Evolutionary conservation across 1,140 invertebrate species (phyloP), one percentile per base, ranked within the genome.

Genomic region (Maniola jurtina): DNA sequence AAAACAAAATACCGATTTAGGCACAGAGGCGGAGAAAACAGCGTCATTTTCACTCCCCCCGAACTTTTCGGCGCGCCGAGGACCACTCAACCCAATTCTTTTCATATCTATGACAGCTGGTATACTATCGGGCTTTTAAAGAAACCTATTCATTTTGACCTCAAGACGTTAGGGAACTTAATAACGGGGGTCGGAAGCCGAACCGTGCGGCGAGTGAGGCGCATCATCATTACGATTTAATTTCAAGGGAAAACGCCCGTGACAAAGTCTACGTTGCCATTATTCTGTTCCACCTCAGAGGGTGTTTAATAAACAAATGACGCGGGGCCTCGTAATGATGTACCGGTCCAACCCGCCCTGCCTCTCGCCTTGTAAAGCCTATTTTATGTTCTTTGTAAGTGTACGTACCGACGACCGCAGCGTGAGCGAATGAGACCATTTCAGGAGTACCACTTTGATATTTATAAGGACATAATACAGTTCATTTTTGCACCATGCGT

Each of bases 251-350:
- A 86, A 83, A 80, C 80, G 81, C 71, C 84, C 83, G 75, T 85
- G 84, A 86, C 86, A 88, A 87, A 84, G 83, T 85, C 84, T 85
- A 77, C 77, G 68, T 71, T 72, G 75, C 81, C 83, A 90, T 90
- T 90, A 90, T 88, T 83, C 77, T 76, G 77, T 89, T 87, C 83
- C 84, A 87, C 82, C 84, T 88, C 80, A 78, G 80, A 81, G 83
- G 83, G 84, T 88, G 85, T 89, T 87, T 88, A 88, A 87, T 87
- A 90, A 90, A 88, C 86, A 87, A 88, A 89, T 88, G 87, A 89
- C 79, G 85, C 79, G 79, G 80, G 77, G 77, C 75, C 70, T 76
- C 74, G 76, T 83, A 84, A 87, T 85, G 83, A 84, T 80, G 77
- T 79, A 71, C 73, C 72, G 71, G 68, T 75, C 70, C 71, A 71